Conservation (phyloP, 2,797 vertebrate species). For the Labroides dimidiatus region DNA sequence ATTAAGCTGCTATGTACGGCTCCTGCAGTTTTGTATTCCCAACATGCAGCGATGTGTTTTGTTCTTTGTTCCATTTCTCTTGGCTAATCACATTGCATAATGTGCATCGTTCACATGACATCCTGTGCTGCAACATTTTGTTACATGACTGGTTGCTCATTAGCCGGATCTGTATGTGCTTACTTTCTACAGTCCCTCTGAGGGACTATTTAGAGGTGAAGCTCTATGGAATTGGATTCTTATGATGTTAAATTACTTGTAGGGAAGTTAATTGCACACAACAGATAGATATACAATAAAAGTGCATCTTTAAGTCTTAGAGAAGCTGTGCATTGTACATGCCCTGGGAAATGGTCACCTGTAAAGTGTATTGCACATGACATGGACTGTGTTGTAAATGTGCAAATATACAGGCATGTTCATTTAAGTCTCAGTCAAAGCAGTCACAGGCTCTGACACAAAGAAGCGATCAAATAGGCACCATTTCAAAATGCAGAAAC, state of each 20-base stretch:
- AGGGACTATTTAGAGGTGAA: conserved; percentile 14
- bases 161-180: conserved; percentile 17
- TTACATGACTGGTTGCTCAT: conserved; percentile 24
- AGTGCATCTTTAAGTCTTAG: background rate
- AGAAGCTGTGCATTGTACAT: too few relatives aligned
- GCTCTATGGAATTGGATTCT: background rate
- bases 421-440: conserved; percentile 5
- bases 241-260: conserved; percentile 7
- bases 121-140: conserved; percentile 20
- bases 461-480: conserved; percentile 9
- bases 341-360: background rate
- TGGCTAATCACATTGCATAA: conserved; percentile 15
- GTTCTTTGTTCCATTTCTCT: conserved; percentile 6
- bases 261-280: background rate
- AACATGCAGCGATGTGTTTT: conserved; percentile 5
- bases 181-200: background rate
- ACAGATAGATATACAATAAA: background rate
- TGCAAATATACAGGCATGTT: background rate
- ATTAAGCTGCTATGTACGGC: background rate
- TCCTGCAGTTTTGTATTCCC: background rate
- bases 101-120: conserved; percentile 8
- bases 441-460: background rate
- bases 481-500: conserved; percentile 31
- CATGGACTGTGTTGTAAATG: background rate
- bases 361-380: background rate